Base-by-base conservation (phyloP, 2,113 vertebrate species). In the Arenaria interpres region DNA sequence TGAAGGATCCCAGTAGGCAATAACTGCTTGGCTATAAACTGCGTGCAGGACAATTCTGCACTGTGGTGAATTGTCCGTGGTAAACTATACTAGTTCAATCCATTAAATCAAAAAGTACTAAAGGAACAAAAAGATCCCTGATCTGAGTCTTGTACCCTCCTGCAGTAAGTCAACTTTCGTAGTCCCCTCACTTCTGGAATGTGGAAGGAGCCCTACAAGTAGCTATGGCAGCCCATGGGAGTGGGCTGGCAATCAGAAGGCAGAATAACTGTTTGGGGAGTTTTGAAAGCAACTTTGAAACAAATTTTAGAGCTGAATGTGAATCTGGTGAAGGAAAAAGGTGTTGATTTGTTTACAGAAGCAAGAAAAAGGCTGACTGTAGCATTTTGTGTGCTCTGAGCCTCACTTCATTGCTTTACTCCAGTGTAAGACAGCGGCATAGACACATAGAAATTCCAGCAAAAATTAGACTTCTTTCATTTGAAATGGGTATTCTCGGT, bases 211-310 rank as follows among this genome's bases (percentile, higher is more conserved):
- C 37, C 57, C 57, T 28, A 14, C 0, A 0, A 25, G 25, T 6
- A 32, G 63, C 67, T 39, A 12, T 30, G 43, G 77, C 37, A 63
- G 46, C 46, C 32, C 1, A 1, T 6, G 43, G 30, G 28, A 64
- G 20, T 5, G 39, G 28, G 59, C 25, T 85, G 64, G 51, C 50
- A 30, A 20, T 39, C 33, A 39, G 18, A 82, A 84, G 41, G 14
- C 19, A 59, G 51, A 45, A 56, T 80, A 72, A 84, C 32, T 75
- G 71, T 80, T 51, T 57, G 57, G 72, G 90, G 72, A 90, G 57
- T 89, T 96, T 93, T 95, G 94, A 90, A 35, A 89, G 87, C 81
- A 88, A 92, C 51, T 84, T 78, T 32, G 71, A 94, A 77, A 71
- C 27, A 27, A 53, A 43, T 39, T 91, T 72, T 82, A 56, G 60